Evolutionary conservation across 2,888 invertebrate species (phyloP).

Genomic region (Eilema griseolum): DNA sequence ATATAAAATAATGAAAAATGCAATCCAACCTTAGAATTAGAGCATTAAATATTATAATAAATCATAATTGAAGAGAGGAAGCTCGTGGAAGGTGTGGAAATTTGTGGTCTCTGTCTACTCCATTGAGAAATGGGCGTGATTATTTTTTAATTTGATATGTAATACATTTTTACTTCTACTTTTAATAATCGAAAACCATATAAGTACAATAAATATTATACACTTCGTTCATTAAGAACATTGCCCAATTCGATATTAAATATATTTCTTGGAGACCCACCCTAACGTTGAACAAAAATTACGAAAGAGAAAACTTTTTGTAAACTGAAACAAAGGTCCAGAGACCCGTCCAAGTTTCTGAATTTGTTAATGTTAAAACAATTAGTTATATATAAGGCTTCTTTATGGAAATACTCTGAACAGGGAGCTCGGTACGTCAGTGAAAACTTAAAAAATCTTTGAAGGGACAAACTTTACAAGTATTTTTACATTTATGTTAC

Average conservation of each 20-base stretch:
- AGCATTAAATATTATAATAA: too few relatives aligned
- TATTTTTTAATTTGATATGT: too few relatives aligned
- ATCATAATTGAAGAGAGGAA: too few relatives aligned
- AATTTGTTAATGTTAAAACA: constrained; percentile 67
- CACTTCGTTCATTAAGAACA: constrained; percentile 14
- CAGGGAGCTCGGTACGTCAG: constrained; percentile 51
- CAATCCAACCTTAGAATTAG: too few relatives aligned
- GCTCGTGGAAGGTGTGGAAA: too few relatives aligned
- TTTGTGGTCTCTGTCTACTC: too few relatives aligned
- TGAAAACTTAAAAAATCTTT: constrained; percentile 56
- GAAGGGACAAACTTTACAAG: constrained; percentile 57
- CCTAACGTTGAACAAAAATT: constrained; percentile 36
- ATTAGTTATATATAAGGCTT: constrained; percentile 69
- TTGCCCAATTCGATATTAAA: constrained; percentile 16
- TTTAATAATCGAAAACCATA: not conserved
- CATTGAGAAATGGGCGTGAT: too few relatives aligned
- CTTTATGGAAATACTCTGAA: constrained; percentile 54
- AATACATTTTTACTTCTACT: too few relatives aligned
- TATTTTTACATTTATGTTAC: constrained; percentile 31
- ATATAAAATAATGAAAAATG: too few relatives aligned
- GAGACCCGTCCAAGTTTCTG: constrained; percentile 43
- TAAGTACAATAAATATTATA: too few relatives aligned
- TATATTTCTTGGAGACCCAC: constrained; percentile 13
- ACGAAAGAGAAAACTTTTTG: constrained; percentile 34
- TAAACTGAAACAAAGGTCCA: constrained; percentile 39